These are phyloP conservation scores for Notospermus geniculatus DNA, from an alignment of 1,140 invertebrate genomes.

Conservation along the genomic window DNA sequence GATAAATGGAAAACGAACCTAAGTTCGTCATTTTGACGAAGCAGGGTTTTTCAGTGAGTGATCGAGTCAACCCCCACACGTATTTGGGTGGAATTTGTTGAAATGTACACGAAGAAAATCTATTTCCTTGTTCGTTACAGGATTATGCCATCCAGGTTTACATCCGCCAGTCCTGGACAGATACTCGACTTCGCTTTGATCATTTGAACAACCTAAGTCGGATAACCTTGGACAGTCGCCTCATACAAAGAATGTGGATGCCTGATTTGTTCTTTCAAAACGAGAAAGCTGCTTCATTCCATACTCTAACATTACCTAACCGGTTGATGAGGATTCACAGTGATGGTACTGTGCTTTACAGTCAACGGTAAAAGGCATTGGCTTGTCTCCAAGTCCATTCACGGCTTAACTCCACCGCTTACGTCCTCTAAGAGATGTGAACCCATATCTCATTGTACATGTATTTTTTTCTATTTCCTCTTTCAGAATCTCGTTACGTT, in stretches of 20 bases:
- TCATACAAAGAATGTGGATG: neutral
- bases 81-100: neutral
- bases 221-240: neutral
- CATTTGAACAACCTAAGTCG: neutral
- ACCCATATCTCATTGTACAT: no score
- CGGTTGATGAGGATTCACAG: neutral
- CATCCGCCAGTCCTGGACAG: neutral
- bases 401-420: no score
- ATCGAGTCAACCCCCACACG: neutral
- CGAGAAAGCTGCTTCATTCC: conserved; percentile 4
- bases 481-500: neutral
- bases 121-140: neutral
- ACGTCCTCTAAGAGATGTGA: no score
- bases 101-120: neutral
- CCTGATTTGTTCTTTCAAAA: conserved; percentile 9
- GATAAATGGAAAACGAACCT: no score
- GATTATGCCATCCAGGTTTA: conserved; percentile 7
- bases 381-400: no score
- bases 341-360: conserved; percentile 9
- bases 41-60: no score
- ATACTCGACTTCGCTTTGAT: neutral
- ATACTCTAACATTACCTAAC: neutral
- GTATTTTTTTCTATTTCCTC: neutral
- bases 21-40: no score
- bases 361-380: neutral